phyloP scores from a whole-genome alignment of 2,888 invertebrate species.

The Orchesellides sinensis region DNA sequence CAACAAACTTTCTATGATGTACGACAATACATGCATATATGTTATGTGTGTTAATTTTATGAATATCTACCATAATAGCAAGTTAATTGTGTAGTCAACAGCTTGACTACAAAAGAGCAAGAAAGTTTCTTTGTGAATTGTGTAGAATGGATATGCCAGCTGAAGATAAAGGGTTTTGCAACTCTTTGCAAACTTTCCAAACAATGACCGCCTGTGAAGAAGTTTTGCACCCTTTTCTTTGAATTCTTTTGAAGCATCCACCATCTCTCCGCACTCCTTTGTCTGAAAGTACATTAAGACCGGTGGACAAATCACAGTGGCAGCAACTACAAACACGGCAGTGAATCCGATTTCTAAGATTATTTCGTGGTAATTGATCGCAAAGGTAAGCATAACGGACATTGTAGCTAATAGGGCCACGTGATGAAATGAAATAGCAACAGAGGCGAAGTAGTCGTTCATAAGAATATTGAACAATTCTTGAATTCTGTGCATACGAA shows the following conservation, averaged over 20 bases:
- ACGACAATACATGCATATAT: too few relatives aligned
- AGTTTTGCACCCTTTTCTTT: neutral
- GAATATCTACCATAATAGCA: slow-evolving; percentile 9
- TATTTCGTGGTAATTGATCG: neutral
- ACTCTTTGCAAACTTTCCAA: neutral
- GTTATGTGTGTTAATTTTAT: too few relatives aligned
- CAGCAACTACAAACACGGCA: neutral
- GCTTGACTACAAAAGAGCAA: neutral
- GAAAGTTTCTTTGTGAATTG: neutral
- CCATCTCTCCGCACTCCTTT: neutral
- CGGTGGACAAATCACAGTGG: neutral
- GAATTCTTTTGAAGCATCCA: slow-evolving; percentile 6
- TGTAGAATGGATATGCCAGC: slow-evolving; percentile 13
- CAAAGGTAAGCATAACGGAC: slow-evolving; percentile 15
- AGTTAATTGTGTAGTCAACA: neutral
- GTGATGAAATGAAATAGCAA: slow-evolving; percentile 12
- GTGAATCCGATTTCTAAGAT: neutral
- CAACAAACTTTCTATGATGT: too few relatives aligned
- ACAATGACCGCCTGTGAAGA: neutral
- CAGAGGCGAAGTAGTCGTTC: neutral
- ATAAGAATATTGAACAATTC: neutral
- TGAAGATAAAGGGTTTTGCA: neutral
- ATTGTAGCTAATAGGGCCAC: neutral
- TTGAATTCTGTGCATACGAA: neutral
- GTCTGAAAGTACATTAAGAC: neutral